phyloP scores from a whole-genome alignment of 2,113 vertebrate species.

The Mormyrus iriodes region DNA sequence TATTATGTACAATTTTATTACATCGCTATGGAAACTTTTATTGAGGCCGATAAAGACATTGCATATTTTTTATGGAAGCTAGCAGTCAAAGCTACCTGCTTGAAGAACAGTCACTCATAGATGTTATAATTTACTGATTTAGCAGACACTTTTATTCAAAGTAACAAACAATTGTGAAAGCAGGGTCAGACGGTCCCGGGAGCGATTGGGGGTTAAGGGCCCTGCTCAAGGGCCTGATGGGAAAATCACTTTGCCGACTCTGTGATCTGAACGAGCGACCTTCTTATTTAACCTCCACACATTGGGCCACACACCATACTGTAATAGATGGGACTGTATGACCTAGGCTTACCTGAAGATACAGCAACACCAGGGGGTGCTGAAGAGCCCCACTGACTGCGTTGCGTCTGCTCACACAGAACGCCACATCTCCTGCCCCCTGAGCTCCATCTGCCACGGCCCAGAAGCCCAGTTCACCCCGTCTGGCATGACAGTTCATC shows the following conservation, averaged over 20 bases:
- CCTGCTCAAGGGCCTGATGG: neutral
- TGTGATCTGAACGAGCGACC: neutral
- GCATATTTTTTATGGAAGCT: neutral
- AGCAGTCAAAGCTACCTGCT: neutral
- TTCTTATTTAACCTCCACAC: neutral
- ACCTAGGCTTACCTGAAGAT: too few relatives aligned
- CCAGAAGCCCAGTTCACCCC: neutral
- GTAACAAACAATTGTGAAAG: neutral
- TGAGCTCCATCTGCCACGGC: constrained; percentile 1
- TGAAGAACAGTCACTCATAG: neutral
- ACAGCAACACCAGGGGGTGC: neutral
- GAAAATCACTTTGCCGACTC: neutral
- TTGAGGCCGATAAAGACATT: neutral
- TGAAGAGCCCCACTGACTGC: neutral
- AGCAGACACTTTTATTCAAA: neutral
- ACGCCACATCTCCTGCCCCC: neutral
- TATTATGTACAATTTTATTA: neutral
- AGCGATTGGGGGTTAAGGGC: neutral
- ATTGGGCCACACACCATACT: neutral
- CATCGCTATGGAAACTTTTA: neutral
- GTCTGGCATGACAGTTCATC: neutral
- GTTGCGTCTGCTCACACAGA: neutral
- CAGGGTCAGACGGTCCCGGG: neutral
- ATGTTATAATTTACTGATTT: neutral
- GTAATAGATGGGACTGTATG: neutral